Evolutionary conservation across 2,888 invertebrate genomes (phyloP), one percentile per base, ranked within the genome.

Genomic region (Caenorhabditis zanzibari): DNA sequence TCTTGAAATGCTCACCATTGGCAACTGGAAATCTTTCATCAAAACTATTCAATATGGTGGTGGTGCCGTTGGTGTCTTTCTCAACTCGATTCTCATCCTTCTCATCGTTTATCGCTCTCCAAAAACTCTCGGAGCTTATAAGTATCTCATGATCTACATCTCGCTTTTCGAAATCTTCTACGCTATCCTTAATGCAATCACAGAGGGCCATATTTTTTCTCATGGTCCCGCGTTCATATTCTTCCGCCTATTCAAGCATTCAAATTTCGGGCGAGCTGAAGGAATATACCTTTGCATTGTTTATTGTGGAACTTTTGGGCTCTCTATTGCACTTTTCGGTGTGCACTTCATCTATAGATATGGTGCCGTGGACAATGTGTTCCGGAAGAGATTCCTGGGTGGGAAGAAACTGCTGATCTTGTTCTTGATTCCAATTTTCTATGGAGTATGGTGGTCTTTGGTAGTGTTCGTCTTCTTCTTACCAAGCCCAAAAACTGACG

Each of bases 141-240:
- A 74, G 44, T 74, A 64, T 19, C 64, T 74, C 6, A 74, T 74
- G 74, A 35, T 74, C 19, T 74, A 74, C 64, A 74, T 63, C 24
- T 16, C 38, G 0, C 0, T n/a, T 0, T 59, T 61, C 61, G 73
- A 73, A 26, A 28, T 32, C 3, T 7, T 63, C 1, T 73, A 73
- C 26, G 49, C 63, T 1, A 35, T 73, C 10, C 26, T 41, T 14
- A 52, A 73, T n/a, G 44, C 24, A 1, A 24, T 59, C 22, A 38
- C 19, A 12, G 63, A 61, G 26, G 52, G 63, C 1, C 24, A 26
- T 16, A 22, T 59, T 16, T 47, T 47, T 5, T 47, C 19, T 22
- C 64, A 47, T 19, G 47, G 47, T 5, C 47, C 47, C 47, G 47
- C 47, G 6, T 47, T 47, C 10, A 47, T 47, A n/a, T 10, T 47